Evolutionary conservation across 2,797 vertebrate species (phyloP), one percentile per base, ranked within the genome.

Genomic region (Cossypha niveicapilla): DNA sequence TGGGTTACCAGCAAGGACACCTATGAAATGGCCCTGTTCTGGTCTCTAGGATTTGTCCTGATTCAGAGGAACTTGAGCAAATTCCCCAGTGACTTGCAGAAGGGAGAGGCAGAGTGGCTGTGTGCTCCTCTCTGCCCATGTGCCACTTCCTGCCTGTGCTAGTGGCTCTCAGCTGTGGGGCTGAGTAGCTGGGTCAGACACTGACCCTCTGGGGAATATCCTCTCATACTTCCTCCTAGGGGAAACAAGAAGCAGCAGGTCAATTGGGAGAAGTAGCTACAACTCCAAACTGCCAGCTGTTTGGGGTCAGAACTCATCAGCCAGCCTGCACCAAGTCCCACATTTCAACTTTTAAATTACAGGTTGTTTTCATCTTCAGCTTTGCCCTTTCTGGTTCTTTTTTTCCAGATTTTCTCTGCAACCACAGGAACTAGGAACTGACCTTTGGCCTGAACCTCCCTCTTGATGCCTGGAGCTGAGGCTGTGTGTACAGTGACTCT

Each of bases 1-100:
- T 94, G 79, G 91, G 88, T 92, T 94, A 94, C 45, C 11, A 35
- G 71, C 91, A 96, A 94, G 92, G 92, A 63, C 96, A 94, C 51
- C 74, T 90, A 63, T 45, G 77, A 71, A 73, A 86, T 88, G 92
- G 76, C 87, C 82, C 86, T 89, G 71, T 95, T 95, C 83, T 80
- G 76, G 22, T 85, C 83, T 87, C 67, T 57, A 68, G 57, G 48
- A 77, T 90, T 92, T 89, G 95, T 68, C 85, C 94, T 93, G 57
- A 88, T 96, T 97, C 77, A 71, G 66, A 93, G 60, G 35, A 95
- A 73, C 1, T 10, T 45, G 7, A 91, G 45, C 22, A 75, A 91
- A 90, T 81, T 96, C 75, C 35, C 73, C 37, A 34, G 1, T 0
- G 86, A 71, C 13, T 63, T 4, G 1, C 18, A 54, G 66, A 84